These are phyloP conservation scores for Limenitis camilla DNA, from an alignment of 2,888 invertebrate genomes.

Conservation along the genomic window DNA sequence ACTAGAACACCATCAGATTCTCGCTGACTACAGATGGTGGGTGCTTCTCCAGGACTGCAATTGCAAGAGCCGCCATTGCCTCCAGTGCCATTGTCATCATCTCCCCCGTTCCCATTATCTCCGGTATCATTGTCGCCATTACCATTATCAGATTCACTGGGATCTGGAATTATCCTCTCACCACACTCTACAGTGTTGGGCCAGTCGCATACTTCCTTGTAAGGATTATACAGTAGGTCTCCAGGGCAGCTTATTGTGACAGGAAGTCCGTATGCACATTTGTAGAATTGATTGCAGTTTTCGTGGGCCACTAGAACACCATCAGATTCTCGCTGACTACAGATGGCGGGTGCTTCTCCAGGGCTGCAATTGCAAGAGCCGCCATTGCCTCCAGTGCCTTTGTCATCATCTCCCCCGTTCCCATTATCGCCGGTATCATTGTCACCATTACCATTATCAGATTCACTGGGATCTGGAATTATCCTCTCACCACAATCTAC, in stretches of 20 bases:
- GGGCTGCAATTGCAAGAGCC: conserved; percentile 27
- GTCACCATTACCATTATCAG: conserved; percentile 10
- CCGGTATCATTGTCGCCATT: too few species aligned
- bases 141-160: too few species aligned
- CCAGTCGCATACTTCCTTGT: conserved; percentile 30
- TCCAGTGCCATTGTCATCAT: too few species aligned
- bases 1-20: too few species aligned
- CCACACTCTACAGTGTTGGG: conserved; percentile 31
- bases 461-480: too few species aligned
- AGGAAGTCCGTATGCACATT: conserved; percentile 29
- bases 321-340: conserved; percentile 27
- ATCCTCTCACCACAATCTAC: too few species aligned
- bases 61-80: too few species aligned
- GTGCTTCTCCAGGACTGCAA: too few species aligned
- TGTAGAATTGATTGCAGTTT: conserved; percentile 33
- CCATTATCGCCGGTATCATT: background rate
- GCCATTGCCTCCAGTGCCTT: background rate
- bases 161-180: conserved; percentile 20
- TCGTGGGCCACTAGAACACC: conserved; percentile 33
- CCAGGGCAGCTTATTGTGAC: conserved; percentile 24
- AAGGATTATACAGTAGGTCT: conserved; percentile 31
- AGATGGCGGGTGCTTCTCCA: conserved; percentile 31
- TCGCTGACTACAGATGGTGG: too few species aligned
- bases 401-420: background rate
- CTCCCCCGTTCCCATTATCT: background rate